Percentiles rank a stretch among this genome's conserved stretches.
Conservation (phyloP, 2,888 invertebrate species). For the Iselma pallidipennis region DNA sequence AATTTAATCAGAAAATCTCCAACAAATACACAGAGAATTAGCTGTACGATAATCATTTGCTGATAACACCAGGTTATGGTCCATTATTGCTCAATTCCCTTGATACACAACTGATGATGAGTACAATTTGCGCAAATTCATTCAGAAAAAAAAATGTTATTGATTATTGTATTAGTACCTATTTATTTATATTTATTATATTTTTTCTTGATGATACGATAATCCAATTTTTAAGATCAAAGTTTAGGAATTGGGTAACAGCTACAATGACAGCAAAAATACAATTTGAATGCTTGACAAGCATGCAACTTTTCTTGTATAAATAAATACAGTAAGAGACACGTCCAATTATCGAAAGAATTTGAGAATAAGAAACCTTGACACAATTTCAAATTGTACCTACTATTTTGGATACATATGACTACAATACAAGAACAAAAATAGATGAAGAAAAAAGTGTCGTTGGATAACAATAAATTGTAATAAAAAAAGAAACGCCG, state of each 20-base stretch:
- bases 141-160: too few species aligned
- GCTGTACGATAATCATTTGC: neutral
- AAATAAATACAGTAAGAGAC: too few species aligned
- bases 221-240: too few species aligned
- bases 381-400: neutral
- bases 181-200: neutral
- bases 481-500: neutral
- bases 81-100: neutral
- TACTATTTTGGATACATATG: neutral
- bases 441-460: too few species aligned
- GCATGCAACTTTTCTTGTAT: too few species aligned
- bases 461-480: too few species aligned
- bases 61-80: neutral
- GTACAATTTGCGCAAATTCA: neutral
- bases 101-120: neutral
- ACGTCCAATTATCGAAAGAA: neutral
- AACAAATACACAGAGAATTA: too few species aligned
- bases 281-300: too few species aligned
- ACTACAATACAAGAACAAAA: neutral
- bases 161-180: too few species aligned
- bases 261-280: too few species aligned
- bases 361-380: neutral
- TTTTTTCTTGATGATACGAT: too few species aligned
- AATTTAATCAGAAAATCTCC: neutral
- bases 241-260: too few species aligned